Conservation (phyloP, 1,140 invertebrate species). For the Drosophila albomicans region DNA sequence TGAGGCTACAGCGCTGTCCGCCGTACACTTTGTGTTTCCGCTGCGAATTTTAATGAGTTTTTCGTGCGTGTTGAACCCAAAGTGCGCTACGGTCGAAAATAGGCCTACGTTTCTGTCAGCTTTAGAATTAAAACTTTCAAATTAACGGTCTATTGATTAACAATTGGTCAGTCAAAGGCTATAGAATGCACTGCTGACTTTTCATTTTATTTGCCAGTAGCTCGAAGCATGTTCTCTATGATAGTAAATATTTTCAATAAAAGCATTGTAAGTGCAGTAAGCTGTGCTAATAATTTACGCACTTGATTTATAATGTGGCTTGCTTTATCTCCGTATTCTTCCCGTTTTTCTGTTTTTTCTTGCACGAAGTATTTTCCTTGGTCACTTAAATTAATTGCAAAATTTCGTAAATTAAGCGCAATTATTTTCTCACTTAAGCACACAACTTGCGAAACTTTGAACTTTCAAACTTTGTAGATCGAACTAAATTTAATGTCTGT, state of each 20-base stretch:
- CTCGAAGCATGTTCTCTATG: too few relatives aligned
- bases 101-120: background rate
- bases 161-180: background rate
- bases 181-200: background rate
- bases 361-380: constrained; percentile 4
- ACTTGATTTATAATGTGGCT: background rate
- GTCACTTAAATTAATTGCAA: constrained; percentile 32
- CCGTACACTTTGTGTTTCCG: constrained; percentile 44
- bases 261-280: too few relatives aligned
- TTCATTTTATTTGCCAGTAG: background rate
- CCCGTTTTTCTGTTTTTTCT: background rate
- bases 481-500: constrained; percentile 5
- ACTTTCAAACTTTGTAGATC: constrained; percentile 32
- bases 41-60: constrained; percentile 61
- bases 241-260: too few relatives aligned
- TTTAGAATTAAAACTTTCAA: background rate
- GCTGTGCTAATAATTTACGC: too few relatives aligned
- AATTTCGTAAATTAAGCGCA: constrained; percentile 35
- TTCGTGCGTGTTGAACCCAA: background rate
- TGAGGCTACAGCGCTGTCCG: background rate
- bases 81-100: background rate
- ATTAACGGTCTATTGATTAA: background rate
- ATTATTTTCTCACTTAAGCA: constrained; percentile 30
- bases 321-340: background rate
- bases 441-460: constrained; percentile 23